Evolutionary conservation across 2,888 invertebrate genomes (phyloP).

Genomic region (Sabatieria punctata): DNA sequence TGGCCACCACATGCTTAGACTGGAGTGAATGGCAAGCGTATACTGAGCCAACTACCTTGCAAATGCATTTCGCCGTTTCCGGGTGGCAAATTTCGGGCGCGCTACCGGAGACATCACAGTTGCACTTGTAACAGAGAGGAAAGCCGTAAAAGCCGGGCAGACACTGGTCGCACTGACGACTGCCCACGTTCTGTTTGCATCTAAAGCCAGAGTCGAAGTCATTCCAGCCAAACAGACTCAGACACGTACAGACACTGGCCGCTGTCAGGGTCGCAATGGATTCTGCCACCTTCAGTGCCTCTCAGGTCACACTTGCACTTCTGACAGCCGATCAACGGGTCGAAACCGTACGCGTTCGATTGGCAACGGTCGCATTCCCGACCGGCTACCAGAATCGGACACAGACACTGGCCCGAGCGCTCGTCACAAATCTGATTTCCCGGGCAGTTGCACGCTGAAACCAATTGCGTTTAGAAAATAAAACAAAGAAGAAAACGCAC

Average conservation of each 20-base stretch:
- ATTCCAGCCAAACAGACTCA: too few species aligned
- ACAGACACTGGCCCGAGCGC: slow-evolving; percentile 71
- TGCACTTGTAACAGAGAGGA: slow-evolving; percentile 68
- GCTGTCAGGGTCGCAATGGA: slow-evolving; percentile 69
- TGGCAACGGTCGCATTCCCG: slow-evolving; percentile 73
- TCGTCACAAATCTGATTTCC: slow-evolving; percentile 77
- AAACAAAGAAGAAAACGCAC: slow-evolving; percentile 12
- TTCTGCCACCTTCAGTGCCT: slow-evolving; percentile 54
- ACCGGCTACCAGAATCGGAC: slow-evolving; percentile 75
- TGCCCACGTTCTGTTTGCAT: slow-evolving; percentile 69
- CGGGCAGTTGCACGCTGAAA: slow-evolving; percentile 41
- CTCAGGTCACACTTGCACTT: slow-evolving; percentile 71
- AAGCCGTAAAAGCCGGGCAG: slow-evolving; percentile 55
- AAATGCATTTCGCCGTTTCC: slow-evolving; percentile 51
- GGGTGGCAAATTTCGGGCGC: slow-evolving; percentile 73
- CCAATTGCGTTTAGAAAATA: not conserved
- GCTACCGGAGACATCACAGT: slow-evolving; percentile 64
- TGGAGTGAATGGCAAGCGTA: not conserved
- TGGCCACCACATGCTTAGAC: not conserved
- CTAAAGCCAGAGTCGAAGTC: too few species aligned
- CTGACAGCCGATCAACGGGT: slow-evolving; percentile 83
- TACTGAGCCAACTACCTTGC: slow-evolving; percentile 44
- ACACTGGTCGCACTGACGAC: slow-evolving; percentile 73
- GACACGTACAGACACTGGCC: slow-evolving; percentile 67
- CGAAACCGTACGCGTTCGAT: slow-evolving; percentile 71